Conservation (phyloP, 2,888 invertebrate genomes). For the Philopedon plagiatum region DNA sequence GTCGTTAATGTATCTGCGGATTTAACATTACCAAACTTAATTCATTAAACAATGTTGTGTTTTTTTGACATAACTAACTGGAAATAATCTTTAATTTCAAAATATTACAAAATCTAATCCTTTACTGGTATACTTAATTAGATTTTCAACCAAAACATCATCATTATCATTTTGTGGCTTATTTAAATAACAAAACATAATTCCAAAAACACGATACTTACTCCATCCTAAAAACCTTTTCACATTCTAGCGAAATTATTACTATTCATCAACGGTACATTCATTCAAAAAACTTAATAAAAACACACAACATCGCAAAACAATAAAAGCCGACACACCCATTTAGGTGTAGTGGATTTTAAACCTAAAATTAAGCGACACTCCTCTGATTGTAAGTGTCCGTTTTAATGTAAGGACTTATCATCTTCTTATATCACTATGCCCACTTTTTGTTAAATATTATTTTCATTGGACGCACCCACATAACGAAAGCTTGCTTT, state of each 20-base stretch:
- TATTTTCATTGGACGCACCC: constrained; percentile 5
- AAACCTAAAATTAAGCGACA: constrained; percentile 45
- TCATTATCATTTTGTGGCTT: constrained; percentile 1
- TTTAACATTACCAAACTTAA: too few relatives aligned
- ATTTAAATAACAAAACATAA: constrained; percentile 16
- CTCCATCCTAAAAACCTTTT: background rate
- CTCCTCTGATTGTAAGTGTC: constrained; percentile 46
- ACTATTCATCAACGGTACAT: constrained; percentile 38
- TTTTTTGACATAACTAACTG: background rate
- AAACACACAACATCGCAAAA: constrained; percentile 43
- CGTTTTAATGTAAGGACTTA: constrained; percentile 34
- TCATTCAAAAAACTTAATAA: constrained; percentile 41
- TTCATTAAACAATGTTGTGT: too few relatives aligned
- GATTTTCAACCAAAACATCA: background rate
- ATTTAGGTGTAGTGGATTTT: constrained; percentile 42
- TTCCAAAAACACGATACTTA: background rate
- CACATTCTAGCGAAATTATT: constrained; percentile 25
- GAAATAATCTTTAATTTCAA: background rate
- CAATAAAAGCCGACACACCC: constrained; percentile 46
- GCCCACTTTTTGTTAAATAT: constrained; percentile 4
- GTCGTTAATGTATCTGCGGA: too few relatives aligned
- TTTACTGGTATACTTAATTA: background rate
- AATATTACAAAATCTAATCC: background rate
- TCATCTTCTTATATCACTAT: constrained; percentile 23
- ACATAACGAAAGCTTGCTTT: background rate